A percentile compares a stretch with the other conserved stretches of the same genome.
phyloP scores from a whole-genome alignment of 92 coral and sea anemone genomes.

The Parazoanthus atlanticus region DNA sequence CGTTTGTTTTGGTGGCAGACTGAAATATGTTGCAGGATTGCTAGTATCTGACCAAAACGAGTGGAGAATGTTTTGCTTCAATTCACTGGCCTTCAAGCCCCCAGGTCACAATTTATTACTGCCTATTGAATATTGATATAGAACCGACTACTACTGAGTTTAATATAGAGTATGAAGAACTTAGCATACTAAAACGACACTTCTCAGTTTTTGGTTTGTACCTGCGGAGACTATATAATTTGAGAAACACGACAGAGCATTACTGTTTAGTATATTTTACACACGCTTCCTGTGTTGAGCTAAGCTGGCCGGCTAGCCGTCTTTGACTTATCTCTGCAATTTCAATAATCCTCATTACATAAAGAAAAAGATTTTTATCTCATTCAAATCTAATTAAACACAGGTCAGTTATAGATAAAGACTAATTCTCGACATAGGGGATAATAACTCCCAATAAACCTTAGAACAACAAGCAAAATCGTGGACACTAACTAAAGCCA shows the following conservation, averaged over 20 bases:
- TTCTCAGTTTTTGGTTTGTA: not conserved
- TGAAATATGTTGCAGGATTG: not conserved
- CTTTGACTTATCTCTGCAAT: not conserved
- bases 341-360: not conserved
- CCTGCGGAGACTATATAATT: not conserved
- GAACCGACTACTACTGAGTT: not conserved
- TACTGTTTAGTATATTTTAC: not conserved
- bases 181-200: no score
- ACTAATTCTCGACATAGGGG: not conserved
- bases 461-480: not conserved
- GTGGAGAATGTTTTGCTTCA: not conserved
- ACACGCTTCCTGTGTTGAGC: not conserved
- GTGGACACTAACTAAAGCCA: not conserved
- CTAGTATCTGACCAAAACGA: not conserved
- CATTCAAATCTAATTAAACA: not conserved
- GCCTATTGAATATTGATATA: not conserved
- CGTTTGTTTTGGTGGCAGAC: not conserved
- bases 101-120: not conserved
- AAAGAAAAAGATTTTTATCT: not conserved
- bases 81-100: not conserved
- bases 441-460: not conserved
- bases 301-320: not conserved
- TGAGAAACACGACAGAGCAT: not conserved
- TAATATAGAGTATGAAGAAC: no score
- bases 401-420: not conserved